Conservation (phyloP, 1,140 invertebrate genomes). For the Caenorhabditis latens region DNA sequence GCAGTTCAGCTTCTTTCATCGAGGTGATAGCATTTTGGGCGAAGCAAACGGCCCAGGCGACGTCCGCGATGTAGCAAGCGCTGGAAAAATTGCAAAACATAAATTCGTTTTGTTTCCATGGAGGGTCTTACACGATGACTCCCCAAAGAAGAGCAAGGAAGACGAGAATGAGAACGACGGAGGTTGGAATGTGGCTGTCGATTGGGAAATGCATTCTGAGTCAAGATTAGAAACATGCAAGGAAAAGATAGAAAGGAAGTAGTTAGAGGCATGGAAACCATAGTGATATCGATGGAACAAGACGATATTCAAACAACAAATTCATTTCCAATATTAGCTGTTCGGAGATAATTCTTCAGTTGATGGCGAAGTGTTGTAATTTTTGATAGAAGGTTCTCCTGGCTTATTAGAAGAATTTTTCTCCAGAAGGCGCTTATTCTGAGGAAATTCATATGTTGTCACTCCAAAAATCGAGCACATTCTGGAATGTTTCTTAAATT, state of each 20-base stretch:
- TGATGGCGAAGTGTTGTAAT: background rate
- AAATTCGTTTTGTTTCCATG: background rate
- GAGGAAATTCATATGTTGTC: background rate
- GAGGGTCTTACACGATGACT: background rate
- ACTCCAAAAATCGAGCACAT: background rate
- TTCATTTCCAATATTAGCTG: background rate
- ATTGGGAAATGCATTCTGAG: background rate
- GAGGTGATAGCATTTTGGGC: background rate
- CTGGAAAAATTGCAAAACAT: background rate
- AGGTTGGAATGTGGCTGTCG: background rate
- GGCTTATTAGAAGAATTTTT: background rate
- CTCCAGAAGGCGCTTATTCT: background rate
- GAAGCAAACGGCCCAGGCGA: background rate
- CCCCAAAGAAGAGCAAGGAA: conserved; percentile 6
- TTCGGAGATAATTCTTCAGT: no score
- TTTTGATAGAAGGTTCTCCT: background rate
- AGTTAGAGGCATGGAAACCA: background rate
- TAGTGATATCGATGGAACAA: background rate
- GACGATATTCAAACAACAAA: background rate
- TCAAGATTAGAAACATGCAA: background rate
- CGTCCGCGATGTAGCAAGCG: background rate
- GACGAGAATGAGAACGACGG: background rate
- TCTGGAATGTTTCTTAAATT: background rate
- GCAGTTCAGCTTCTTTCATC: background rate
- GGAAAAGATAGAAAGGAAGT: background rate